Conservation (phyloP, 2,113 vertebrate species). For the Chaetops frenatus region DNA sequence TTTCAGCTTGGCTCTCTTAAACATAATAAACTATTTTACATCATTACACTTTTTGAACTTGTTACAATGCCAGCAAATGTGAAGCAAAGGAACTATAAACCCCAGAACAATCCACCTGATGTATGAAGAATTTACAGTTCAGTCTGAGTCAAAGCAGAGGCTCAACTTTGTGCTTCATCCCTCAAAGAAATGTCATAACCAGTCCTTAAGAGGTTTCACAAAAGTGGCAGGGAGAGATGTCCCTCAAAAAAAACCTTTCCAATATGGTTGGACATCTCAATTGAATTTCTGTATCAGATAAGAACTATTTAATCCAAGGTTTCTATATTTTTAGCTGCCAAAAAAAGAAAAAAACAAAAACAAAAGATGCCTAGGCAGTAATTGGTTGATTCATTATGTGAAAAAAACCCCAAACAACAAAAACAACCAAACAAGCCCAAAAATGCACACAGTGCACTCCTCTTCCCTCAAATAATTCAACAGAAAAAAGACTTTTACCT, state of each 20-base stretch:
- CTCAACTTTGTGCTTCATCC: not conserved
- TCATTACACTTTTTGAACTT: not conserved
- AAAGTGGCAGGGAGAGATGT: not conserved
- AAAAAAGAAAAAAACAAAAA: not conserved
- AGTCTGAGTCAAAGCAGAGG: not conserved
- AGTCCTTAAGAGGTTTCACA: not conserved
- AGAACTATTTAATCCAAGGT: not conserved
- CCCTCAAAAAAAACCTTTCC: not conserved
- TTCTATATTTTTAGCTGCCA: not conserved
- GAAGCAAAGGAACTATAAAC: not conserved
- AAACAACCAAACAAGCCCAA: not conserved
- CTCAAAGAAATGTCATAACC: not conserved
- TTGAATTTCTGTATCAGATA: not conserved
- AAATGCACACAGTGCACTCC: not conserved
- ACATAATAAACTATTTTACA: not conserved
- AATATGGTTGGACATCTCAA: not conserved
- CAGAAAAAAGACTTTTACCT: not conserved
- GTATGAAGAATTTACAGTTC: not conserved
- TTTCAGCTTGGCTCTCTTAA: not conserved
- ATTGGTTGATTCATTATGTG: not conserved
- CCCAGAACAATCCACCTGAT: not conserved
- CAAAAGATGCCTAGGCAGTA: not conserved
- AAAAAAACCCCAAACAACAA: not conserved
- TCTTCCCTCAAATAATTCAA: fast-evolving
- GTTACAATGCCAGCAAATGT: not conserved